phyloP scores from a whole-genome alignment of 2,797 vertebrate species.

The Coregonus ussuriensis region DNA sequence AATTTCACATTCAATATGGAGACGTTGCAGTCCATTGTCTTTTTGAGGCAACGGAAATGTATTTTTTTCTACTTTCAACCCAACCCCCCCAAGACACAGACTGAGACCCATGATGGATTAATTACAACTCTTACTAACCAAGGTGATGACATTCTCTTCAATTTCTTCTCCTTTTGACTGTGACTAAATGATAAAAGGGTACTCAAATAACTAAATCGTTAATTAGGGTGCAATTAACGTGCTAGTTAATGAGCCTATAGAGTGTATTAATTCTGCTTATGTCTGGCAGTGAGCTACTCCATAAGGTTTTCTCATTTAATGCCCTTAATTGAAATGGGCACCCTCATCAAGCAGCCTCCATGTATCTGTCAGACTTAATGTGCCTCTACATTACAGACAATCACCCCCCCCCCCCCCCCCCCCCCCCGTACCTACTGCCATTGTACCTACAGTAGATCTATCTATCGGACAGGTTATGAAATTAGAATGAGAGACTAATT shows the following conservation, averaged over 20 bases:
- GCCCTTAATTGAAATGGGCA: slow-evolving; percentile 79
- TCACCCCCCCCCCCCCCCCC: too few relatives aligned
- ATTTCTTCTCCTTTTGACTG: slow-evolving; percentile 71
- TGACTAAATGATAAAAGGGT: slow-evolving; percentile 82
- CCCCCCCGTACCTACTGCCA: slow-evolving; percentile 49
- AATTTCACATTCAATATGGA: not conserved
- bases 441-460: slow-evolving; percentile 44
- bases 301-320: slow-evolving; percentile 75
- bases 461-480: slow-evolving; percentile 55
- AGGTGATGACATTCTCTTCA: slow-evolving; percentile 75
- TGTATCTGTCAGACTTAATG: slow-evolving; percentile 74
- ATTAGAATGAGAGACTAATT: slow-evolving; percentile 59
- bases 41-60: not conserved
- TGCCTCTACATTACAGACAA: slow-evolving; percentile 73
- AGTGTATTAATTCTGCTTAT: slow-evolving; percentile 76
- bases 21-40: not conserved
- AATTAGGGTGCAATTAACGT: slow-evolving; percentile 81
- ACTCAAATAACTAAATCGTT: slow-evolving; percentile 81
- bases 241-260: slow-evolving; percentile 73
- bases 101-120: slow-evolving; percentile 51
- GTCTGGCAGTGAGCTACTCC: slow-evolving; percentile 69
- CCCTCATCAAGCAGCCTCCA: slow-evolving; percentile 73
- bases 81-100: slow-evolving; percentile 3
- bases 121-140: slow-evolving; percentile 71
- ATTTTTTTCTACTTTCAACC: not conserved